Base-by-base conservation (phyloP, 2,797 vertebrate species). In the Spatula versicolor region DNA sequence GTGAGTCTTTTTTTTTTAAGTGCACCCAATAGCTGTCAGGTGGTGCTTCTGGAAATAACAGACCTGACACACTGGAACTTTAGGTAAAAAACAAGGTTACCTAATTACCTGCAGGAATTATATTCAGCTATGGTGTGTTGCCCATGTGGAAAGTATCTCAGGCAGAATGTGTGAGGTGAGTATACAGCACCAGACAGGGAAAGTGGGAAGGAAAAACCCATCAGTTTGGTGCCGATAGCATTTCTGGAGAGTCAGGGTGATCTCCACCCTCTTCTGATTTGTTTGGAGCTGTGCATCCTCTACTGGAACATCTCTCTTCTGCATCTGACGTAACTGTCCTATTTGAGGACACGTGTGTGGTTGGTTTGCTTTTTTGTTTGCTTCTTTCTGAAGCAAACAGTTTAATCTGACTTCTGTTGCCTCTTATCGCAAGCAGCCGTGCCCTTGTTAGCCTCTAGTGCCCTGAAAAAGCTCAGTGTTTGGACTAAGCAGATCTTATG, bases 181-280 rank as follows among this genome's bases (percentile, higher is more conserved):
- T 2, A 6, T 1, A 3, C 41, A 56, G 41, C 58, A 17, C 28
- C 4, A 15, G 41, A 2, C 5, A 21, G 33, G 7, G 37, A 10
- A 28, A 15, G 19, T 1, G 37, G 75, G 50, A 31, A 33, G 63
- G 15, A 20, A 33, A 46, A 11, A 90, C 12, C 7, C 13, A 2
- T 54, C 25, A 9, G 4, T 13, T 8, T 26, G 31, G n/a, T 39
- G 35, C 22, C 0, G 3, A 9, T 4, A 28, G 10, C 2, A 0
- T 30, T 77, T 7, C 35, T 68, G 43, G 77, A 33, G 55, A 6
- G 25, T 2, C 58, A 16, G n/a, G 28, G 39, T 26, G 43, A 31
- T 25, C 43, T 55, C 8, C 5, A 9, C 11, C 6, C 7, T 77
- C 45, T 50, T 26, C 54, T 73, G 9, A 14, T 35, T 43, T n/a